Evolutionary conservation across 2,797 vertebrate genomes (phyloP).

Genomic region (Falco novaeseelandiae): DNA sequence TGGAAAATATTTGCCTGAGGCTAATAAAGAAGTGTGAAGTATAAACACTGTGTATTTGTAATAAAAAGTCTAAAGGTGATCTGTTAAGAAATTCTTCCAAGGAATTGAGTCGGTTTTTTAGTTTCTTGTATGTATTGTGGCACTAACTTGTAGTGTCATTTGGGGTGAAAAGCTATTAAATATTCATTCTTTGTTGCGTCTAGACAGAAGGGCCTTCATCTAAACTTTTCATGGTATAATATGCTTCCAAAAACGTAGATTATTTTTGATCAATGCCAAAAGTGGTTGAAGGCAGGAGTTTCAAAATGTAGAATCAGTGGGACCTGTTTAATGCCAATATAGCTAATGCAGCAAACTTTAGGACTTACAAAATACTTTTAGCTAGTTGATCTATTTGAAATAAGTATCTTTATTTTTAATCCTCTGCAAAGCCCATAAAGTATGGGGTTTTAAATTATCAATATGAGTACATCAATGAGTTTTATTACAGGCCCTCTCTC

Average conservation of each 20-base stretch:
- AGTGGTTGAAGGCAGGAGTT: not conserved
- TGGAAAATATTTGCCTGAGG: slow-evolving; percentile 26
- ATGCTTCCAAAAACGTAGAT: not conserved
- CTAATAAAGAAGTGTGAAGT: slow-evolving; percentile 35
- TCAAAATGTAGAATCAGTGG: not conserved
- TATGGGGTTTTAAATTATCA: not conserved
- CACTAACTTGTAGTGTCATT: not conserved
- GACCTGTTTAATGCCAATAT: not conserved
- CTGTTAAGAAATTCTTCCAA: not conserved
- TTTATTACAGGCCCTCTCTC: not conserved
- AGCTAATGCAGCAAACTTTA: not conserved
- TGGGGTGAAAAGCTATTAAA: slow-evolving; percentile 21
- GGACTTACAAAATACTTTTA: not conserved
- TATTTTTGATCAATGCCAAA: not conserved
- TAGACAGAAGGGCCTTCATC: slow-evolving; percentile 39
- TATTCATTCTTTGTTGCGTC: slow-evolving; percentile 31
- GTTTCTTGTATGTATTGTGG: slow-evolving; percentile 43
- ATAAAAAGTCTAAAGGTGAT: slow-evolving; percentile 18
- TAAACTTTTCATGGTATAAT: not conserved
- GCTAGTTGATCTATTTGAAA: not conserved
- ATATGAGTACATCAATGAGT: not conserved
- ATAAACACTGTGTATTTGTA: slow-evolving; percentile 28
- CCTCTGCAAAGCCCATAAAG: not conserved
- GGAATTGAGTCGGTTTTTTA: not conserved
- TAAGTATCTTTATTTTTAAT: not conserved